Conservation (phyloP, 2,113 vertebrate species). For the Platysternon megacephalum region DNA sequence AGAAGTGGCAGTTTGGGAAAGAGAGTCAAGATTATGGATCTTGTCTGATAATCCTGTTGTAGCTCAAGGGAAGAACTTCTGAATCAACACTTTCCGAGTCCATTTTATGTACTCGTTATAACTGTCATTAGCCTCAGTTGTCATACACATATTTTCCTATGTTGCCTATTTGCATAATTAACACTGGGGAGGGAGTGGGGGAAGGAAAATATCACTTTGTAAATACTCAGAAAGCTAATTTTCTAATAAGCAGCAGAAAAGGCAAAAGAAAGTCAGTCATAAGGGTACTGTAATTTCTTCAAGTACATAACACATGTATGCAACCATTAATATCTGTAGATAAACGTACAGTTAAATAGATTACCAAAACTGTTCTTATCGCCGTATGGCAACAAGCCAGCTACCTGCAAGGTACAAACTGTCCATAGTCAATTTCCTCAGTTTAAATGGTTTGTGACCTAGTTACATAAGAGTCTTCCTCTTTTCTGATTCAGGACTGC, state of each 20-base stretch:
- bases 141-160: not conserved
- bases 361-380: not conserved
- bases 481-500: not conserved
- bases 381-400: not conserved
- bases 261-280: not conserved
- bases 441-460: not conserved
- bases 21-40: not conserved
- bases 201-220: not conserved
- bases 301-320: not conserved
- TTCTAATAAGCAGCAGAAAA: not conserved
- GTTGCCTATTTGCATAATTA: not conserved
- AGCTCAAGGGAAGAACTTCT: not conserved
- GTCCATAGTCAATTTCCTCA: not conserved
- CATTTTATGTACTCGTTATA: not conserved
- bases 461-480: not conserved
- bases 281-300: not conserved
- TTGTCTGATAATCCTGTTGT: not conserved
- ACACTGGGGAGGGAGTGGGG: not conserved
- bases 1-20: not conserved
- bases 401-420: not conserved
- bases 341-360: not conserved
- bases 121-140: not conserved
- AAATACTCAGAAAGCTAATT: not conserved
- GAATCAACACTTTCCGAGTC: rapidly evolving
- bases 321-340: not conserved